Conservation (phyloP, 2,797 vertebrate species). For the Spea hammondii region DNA sequence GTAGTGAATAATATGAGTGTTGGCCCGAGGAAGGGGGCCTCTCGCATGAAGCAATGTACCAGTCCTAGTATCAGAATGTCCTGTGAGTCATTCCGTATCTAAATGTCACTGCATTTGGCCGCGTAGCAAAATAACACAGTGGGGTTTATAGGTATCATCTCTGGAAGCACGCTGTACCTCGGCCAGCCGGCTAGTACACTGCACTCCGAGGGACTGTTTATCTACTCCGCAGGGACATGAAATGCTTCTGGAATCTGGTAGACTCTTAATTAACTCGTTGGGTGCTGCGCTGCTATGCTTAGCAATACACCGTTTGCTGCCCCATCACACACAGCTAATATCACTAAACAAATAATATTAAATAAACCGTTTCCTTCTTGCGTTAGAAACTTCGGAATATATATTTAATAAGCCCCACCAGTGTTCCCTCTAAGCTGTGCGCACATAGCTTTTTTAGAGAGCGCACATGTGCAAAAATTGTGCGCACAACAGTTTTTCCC, state of each 20-base stretch:
- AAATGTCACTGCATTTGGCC: slow-evolving; percentile 22
- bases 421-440: too few relatives aligned
- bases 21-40: background rate
- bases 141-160: slow-evolving; percentile 11
- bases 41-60: slow-evolving; percentile 30
- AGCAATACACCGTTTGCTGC: too few relatives aligned
- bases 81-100: slow-evolving; percentile 15
- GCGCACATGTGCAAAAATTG: too few relatives aligned
- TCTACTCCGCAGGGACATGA: background rate
- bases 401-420: too few relatives aligned
- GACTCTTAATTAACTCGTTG: background rate
- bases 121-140: slow-evolving; percentile 38
- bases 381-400: too few relatives aligned
- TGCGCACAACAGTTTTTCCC: too few relatives aligned
- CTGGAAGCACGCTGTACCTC: slow-evolving; percentile 21
- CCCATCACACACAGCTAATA: too few relatives aligned
- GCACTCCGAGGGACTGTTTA: slow-evolving; percentile 21
- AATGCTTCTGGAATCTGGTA: background rate
- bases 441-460: too few relatives aligned
- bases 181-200: slow-evolving; percentile 16
- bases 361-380: too few relatives aligned
- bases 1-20: background rate
- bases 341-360: too few relatives aligned
- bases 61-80: slow-evolving; percentile 43
- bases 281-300: background rate